Percentiles rank a stretch among this genome's conserved stretches.
Evolutionary conservation across 2,888 invertebrate genomes (phyloP).

Genomic region (Mantis religiosa): DNA sequence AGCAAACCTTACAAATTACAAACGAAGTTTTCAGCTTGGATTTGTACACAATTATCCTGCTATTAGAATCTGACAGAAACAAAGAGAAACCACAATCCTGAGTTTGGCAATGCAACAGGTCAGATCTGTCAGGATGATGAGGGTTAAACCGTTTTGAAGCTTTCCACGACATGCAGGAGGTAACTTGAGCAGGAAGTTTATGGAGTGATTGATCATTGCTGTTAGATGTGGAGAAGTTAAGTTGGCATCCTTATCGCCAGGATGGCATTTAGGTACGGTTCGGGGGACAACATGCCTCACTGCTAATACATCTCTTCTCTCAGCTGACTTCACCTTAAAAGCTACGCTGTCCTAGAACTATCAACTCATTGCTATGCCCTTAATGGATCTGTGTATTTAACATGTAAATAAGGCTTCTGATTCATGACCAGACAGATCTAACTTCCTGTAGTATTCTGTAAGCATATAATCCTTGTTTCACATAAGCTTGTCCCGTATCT

Average conservation of each 20-base stretch:
- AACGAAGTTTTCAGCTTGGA: no score
- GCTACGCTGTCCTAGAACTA: neutral
- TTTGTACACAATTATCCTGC: no score
- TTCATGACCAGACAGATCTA: no score
- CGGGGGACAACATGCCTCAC: neutral
- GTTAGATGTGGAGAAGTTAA: neutral
- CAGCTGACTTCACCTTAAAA: neutral
- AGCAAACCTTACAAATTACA: no score
- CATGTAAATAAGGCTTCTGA: neutral
- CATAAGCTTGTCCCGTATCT: no score
- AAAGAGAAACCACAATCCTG: neutral
- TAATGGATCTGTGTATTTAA: neutral
- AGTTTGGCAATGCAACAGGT: neutral
- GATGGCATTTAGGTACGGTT: neutral
- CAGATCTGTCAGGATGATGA: neutral
- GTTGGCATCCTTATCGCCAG: neutral
- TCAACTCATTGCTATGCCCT: neutral
- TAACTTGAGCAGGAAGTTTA: neutral
- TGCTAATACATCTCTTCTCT: neutral
- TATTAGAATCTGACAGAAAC: no score
- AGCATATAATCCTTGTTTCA: no score
- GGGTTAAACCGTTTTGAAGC: neutral
- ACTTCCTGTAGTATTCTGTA: no score
- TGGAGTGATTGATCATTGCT: neutral
- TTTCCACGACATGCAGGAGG: neutral